phyloP scores from a whole-genome alignment of 2,888 invertebrate genomes.

The Coleophora deauratella region DNA sequence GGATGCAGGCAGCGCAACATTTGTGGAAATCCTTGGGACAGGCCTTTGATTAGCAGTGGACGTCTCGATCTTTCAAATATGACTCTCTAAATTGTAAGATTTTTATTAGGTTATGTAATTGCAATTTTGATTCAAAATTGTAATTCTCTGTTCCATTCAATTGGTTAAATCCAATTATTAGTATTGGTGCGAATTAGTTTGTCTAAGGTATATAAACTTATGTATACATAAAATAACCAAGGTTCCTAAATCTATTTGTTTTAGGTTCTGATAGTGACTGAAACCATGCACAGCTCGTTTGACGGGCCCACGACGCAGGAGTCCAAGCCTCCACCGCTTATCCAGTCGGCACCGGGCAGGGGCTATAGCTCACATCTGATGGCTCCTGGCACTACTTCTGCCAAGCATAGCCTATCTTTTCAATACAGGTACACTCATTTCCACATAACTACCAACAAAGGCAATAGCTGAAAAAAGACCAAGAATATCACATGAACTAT shows the following conservation, averaged over 20 bases:
- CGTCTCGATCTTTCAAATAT: not conserved
- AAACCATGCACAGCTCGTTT: conserved; percentile 9
- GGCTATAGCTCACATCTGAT: conserved; percentile 43
- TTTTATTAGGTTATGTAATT: too few species aligned
- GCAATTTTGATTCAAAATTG: too few species aligned
- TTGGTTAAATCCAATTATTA: too few species aligned
- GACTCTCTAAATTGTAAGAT: too few species aligned
- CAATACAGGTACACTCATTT: conserved; percentile 38
- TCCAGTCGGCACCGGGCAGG: conserved; percentile 44
- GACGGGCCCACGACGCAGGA: conserved; percentile 5
- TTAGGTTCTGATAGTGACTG: conserved; percentile 38
- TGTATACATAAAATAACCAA: too few species aligned
- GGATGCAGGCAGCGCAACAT: not conserved
- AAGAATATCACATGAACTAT: too few species aligned
- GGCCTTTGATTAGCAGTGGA: not conserved
- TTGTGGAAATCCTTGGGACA: not conserved
- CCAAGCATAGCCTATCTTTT: conserved; percentile 45
- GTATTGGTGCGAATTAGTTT: too few species aligned
- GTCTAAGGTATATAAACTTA: too few species aligned
- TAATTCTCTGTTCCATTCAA: too few species aligned
- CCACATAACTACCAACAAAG: too few species aligned
- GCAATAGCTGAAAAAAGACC: too few species aligned
- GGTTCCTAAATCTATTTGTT: not conserved
- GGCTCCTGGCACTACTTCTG: conserved; percentile 51
- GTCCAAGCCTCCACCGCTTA: conserved; percentile 17